Conservation (phyloP, 30 jellyfish, hydroid and myxozoan genomes). For the Turritopsis dohrnii region DNA sequence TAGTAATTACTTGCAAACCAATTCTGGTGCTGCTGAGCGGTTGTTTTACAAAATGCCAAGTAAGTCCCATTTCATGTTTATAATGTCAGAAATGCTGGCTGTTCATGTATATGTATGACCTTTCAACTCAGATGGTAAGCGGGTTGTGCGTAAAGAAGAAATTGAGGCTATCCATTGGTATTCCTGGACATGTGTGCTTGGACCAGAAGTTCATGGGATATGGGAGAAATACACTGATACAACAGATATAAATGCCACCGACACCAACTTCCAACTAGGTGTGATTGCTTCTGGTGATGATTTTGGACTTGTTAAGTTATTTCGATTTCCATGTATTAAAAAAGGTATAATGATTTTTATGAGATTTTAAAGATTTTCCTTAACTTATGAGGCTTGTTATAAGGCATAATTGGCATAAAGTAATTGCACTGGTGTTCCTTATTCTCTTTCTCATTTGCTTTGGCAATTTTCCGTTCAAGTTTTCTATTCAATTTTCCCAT, state of each 20-base stretch:
- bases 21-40: constrained; percentile 92
- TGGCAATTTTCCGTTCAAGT: no score
- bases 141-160: constrained; percentile 64
- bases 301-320: constrained; percentile 69
- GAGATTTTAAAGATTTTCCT: background rate
- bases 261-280: constrained; percentile 75
- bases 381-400: background rate
- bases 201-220: constrained; percentile 87
- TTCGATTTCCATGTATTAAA: constrained; percentile 79
- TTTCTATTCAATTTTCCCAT: no score
- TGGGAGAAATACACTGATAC: constrained; percentile 91
- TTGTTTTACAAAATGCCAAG: constrained; percentile 89
- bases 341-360: constrained; percentile 43
- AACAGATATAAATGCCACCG: constrained; percentile 82
- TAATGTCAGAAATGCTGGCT: no score
- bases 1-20: constrained; percentile 89
- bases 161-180: constrained; percentile 80
- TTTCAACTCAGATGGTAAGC: constrained; percentile 43
- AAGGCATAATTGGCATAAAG: no score
- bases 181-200: constrained; percentile 83
- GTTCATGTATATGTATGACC: background rate
- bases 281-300: constrained; percentile 88
- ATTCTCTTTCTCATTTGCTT: no score
- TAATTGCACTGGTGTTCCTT: no score
- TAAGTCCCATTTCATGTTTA: constrained; percentile 13